These are phyloP conservation scores for Nothocercus julius DNA, from an alignment of 2,113 vertebrate species.

Conservation along the genomic window DNA sequence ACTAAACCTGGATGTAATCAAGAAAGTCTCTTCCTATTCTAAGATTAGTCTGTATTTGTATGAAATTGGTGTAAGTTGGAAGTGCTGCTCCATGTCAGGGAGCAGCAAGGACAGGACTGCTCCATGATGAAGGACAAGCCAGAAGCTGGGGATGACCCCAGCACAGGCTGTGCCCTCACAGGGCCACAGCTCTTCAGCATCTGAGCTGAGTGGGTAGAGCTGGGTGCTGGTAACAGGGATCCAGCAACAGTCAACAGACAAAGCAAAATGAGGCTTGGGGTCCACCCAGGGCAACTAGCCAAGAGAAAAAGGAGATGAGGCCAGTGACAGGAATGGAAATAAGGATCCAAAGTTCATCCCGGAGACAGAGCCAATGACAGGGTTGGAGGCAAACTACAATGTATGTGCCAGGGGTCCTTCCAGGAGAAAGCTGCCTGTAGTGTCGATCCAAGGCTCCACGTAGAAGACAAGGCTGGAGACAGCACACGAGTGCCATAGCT, in stretches of 20 bases:
- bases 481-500: background rate
- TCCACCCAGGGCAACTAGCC: background rate
- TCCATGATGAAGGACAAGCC: background rate
- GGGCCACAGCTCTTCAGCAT: background rate
- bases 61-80: background rate
- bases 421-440: background rate
- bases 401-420: background rate
- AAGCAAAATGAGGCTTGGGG: background rate
- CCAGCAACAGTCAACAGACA: background rate
- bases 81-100: background rate
- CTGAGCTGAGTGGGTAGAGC: background rate
- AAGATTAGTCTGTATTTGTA: background rate
- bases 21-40: background rate
- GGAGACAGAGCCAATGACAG: background rate
- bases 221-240: background rate
- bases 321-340: background rate
- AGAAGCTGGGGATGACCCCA: background rate
- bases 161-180: background rate
- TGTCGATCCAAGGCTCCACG: accelerated
- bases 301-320: background rate
- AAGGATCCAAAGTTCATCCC: background rate
- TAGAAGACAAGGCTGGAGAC: too few relatives aligned
- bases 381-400: background rate
- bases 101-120: background rate
- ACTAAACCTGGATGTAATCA: background rate